Evolutionary conservation across 2,113 vertebrate genomes (phyloP), one percentile per base, ranked within the genome.

Genomic region (Perca schrenkii): DNA sequence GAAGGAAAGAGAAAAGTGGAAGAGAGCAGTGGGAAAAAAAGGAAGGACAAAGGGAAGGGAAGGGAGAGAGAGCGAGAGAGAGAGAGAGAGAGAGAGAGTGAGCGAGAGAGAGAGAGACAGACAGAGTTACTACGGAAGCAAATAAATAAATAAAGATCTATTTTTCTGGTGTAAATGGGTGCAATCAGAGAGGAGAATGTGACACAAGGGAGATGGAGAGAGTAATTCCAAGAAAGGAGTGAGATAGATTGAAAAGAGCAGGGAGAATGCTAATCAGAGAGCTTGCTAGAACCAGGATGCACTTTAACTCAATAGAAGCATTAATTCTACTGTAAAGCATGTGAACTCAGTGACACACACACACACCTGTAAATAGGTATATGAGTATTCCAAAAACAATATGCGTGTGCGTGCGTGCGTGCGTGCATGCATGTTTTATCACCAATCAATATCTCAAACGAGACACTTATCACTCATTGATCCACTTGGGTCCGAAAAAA

Each of bases 111-210:
- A 40, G 36, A 40, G 36, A 40, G 36, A 40, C 8, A 40, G 36
- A 40, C 43, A 36, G 57, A 82, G 66, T 2, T 21, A 68, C 40
- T 40, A 40, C 2, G 74, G 75, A 80, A 80, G 79, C 43, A 62
- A 66, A 68, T 28, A 28, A 66, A 84, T 73, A 82, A 88, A 83
- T 83, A 83, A 88, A 80, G 63, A 80, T 91, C 77, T 87, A 85
- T 85, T 88, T 79, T 85, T 61, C 83, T 82, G 31, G 61, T 34
- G 71, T 88, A 90, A 92, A 89, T 85, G 80, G 81, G 64, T 63
- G 85, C 81, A 91, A 88, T 89, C 87, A 89, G 72, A 62, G 85
- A 8, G 68, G 50, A 79, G 77, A 86, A 83, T 77, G 83, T 76
- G 82, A 81, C 79, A 74, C 17, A 0, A 21, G 80, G 68, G 84